Percentiles rank a stretch among this genome's conserved stretches.
Conservation (phyloP, 2,113 vertebrate species). For the Peromyscus polionotus region DNA sequence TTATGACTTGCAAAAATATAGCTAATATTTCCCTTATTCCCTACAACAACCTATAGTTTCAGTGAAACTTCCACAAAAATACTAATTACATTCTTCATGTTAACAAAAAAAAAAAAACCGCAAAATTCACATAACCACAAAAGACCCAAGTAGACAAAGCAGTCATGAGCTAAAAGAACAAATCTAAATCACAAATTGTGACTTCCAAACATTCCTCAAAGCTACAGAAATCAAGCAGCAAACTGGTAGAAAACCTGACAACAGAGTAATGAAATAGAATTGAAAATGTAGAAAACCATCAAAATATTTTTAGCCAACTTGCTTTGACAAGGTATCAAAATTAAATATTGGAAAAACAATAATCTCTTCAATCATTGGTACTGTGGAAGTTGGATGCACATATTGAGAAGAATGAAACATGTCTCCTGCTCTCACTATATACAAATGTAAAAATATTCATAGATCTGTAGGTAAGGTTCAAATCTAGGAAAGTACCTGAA, state of each 20-base stretch:
- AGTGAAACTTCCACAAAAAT: neutral
- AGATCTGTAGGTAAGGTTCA: neutral
- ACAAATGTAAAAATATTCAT: neutral
- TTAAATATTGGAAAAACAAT: neutral
- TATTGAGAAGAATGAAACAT: neutral
- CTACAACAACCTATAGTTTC: no score
- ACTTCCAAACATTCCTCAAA: neutral
- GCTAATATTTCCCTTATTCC: neutral
- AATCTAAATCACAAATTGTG: neutral
- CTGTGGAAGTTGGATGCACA: neutral
- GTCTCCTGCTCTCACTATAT: neutral
- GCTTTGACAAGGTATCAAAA: neutral
- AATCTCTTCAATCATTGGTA: neutral
- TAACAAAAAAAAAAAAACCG: no score
- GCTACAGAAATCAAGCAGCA: neutral
- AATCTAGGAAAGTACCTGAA: neutral
- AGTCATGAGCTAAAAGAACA: neutral
- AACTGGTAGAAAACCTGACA: neutral
- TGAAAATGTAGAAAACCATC: neutral
- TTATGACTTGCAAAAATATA: neutral
- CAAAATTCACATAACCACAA: neutral
- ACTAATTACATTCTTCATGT: neutral
- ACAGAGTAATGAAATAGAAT: neutral
- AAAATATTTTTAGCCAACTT: neutral
- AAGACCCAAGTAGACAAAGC: no score